These are phyloP conservation scores for Porphyrio hochstetteri DNA, from an alignment of 2,113 vertebrate genomes.

Conservation along the genomic window DNA sequence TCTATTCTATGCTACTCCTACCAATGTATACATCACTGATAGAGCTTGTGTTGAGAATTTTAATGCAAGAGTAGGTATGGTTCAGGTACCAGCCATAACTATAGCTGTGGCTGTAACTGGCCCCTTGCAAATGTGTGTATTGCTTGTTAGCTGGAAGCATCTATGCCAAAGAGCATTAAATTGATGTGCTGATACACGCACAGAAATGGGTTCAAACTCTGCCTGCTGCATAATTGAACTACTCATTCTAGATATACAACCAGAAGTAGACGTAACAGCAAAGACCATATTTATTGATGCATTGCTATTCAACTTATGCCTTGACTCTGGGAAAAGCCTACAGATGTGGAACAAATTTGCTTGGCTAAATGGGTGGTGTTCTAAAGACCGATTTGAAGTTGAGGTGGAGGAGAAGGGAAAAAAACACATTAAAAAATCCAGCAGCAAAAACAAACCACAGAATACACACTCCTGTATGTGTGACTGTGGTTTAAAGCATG, in stretches of 20 bases:
- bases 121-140: not conserved
- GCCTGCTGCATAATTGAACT: not conserved
- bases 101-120: not conserved
- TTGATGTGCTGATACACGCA: not conserved
- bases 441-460: not conserved
- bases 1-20: not conserved
- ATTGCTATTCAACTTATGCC: not conserved
- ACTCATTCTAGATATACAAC: not conserved
- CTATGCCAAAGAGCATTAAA: not conserved
- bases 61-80: not conserved
- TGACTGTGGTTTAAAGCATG: not conserved
- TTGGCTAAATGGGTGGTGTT: not conserved
- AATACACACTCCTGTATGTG: not conserved
- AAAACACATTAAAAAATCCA: not conserved
- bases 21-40: not conserved
- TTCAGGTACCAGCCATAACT: not conserved
- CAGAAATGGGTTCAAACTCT: not conserved
- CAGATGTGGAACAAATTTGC: not conserved
- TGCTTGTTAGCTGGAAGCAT: not conserved
- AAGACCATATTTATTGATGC: not conserved
- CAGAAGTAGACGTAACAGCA: not conserved
- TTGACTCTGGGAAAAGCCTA: not conserved
- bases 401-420: not conserved
- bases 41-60: not conserved
- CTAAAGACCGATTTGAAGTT: not conserved